phyloP scores from a whole-genome alignment of 2,888 invertebrate genomes.

The Therioaphis trifolii region DNA sequence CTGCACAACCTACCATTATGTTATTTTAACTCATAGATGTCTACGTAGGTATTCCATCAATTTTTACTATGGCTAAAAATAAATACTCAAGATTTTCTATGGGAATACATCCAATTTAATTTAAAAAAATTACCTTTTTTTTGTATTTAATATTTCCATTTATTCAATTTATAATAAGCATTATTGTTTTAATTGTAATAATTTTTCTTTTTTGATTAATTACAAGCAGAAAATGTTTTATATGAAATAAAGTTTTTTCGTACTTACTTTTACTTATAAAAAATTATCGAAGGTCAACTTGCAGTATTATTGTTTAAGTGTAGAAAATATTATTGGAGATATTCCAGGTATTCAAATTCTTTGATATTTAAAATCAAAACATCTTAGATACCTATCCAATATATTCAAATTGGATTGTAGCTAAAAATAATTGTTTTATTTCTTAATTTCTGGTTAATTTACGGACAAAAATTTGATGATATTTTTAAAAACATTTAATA shows the following conservation, averaged over 20 bases:
- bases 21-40: not conserved
- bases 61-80: not conserved
- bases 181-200: conserved; percentile 6
- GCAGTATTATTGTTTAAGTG: not conserved
- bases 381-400: too few species aligned
- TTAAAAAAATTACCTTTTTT: not conserved
- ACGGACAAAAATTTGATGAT: not conserved
- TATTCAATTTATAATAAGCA: not conserved
- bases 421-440: not conserved
- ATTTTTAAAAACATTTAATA: not conserved
- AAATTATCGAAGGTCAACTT: not conserved
- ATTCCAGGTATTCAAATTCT: too few species aligned
- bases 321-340: too few species aligned
- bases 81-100: not conserved
- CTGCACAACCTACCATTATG: not conserved
- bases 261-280: not conserved
- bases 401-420: too few species aligned
- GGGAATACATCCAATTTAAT: not conserved
- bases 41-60: not conserved
- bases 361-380: too few species aligned
- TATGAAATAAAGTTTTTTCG: not conserved
- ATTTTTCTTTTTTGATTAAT: not conserved
- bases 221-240: not conserved
- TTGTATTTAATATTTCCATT: conserved; percentile 2
- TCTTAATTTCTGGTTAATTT: not conserved